These are phyloP conservation scores for Scolanthus callimorphus DNA, from an alignment of 92 coral and sea anemone genomes.

Conservation along the genomic window DNA sequence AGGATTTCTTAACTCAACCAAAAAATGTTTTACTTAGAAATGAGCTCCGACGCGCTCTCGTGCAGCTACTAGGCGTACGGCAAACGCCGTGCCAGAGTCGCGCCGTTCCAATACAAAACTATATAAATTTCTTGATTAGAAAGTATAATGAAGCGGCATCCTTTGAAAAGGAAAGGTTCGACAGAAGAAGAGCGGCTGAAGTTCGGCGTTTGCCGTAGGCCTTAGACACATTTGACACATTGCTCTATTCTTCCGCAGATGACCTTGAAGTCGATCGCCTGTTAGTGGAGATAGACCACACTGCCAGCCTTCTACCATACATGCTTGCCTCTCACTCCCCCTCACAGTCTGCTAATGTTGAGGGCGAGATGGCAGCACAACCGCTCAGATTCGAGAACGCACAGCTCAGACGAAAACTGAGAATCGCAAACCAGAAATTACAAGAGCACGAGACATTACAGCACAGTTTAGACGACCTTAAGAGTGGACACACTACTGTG, in stretches of 20 bases:
- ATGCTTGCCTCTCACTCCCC: conserved; percentile 26
- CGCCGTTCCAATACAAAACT: too few relatives aligned
- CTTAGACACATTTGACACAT: not conserved
- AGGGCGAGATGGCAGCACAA: conserved; percentile 52
- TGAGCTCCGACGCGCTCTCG: too few relatives aligned
- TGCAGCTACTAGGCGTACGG: too few relatives aligned
- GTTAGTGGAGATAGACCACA: conserved; percentile 82
- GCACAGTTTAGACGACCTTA: conserved; percentile 29
- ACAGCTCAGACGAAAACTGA: conserved; percentile 71
- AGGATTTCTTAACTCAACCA: too few relatives aligned
- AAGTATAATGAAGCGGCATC: too few relatives aligned
- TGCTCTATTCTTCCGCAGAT: conserved; percentile 15
- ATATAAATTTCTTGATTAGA: too few relatives aligned
- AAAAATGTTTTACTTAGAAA: too few relatives aligned
- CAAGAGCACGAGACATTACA: conserved; percentile 44
- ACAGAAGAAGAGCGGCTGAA: too few relatives aligned
- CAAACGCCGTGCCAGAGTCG: too few relatives aligned
- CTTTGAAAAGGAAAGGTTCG: too few relatives aligned
- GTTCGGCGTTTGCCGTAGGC: too few relatives aligned
- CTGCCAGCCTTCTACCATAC: conserved; percentile 62
- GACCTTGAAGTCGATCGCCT: conserved; percentile 90
- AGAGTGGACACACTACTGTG: conserved; percentile 40
- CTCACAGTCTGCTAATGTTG: conserved; percentile 14
- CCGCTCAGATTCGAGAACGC: conserved; percentile 72
- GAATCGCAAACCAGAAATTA: conserved; percentile 66